Evolutionary conservation across 2,797 vertebrate genomes (phyloP).

Genomic region (Lepus townsendii): DNA sequence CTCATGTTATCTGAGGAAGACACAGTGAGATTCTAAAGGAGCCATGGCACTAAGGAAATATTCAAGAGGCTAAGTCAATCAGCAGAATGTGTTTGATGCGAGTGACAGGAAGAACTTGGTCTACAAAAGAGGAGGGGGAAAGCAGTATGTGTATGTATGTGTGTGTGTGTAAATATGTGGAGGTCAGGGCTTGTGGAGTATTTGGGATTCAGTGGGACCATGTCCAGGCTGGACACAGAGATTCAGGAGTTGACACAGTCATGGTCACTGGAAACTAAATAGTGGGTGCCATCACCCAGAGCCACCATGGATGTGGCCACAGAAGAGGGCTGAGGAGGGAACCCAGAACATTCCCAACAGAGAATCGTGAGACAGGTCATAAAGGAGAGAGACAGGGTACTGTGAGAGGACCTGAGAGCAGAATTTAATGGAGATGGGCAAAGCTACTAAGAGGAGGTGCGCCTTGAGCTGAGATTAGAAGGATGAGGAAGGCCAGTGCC

Average conservation of each 20-base stretch:
- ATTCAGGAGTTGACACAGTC: neutral
- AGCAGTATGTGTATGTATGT: fast-evolving
- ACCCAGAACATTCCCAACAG: neutral
- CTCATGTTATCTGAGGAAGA: neutral
- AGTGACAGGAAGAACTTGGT: neutral
- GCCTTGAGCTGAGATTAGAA: neutral
- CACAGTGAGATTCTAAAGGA: neutral
- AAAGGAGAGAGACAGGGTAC: neutral
- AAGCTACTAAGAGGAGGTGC: neutral
- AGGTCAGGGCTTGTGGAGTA: neutral
- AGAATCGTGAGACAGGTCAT: neutral
- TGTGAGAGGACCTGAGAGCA: neutral
- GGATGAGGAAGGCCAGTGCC: neutral
- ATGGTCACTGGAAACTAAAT: neutral
- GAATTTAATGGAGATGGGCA: neutral
- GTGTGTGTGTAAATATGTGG: fast-evolving
- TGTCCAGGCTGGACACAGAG: neutral
- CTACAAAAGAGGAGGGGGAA: neutral
- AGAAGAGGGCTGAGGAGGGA: neutral
- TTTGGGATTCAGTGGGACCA: neutral
- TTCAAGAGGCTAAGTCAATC: neutral
- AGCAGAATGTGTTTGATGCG: neutral
- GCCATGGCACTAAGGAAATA: neutral
- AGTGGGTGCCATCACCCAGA: neutral
- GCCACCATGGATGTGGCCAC: neutral